Conservation (phyloP, 2,113 vertebrate genomes). For the Malurus cyaneus region DNA sequence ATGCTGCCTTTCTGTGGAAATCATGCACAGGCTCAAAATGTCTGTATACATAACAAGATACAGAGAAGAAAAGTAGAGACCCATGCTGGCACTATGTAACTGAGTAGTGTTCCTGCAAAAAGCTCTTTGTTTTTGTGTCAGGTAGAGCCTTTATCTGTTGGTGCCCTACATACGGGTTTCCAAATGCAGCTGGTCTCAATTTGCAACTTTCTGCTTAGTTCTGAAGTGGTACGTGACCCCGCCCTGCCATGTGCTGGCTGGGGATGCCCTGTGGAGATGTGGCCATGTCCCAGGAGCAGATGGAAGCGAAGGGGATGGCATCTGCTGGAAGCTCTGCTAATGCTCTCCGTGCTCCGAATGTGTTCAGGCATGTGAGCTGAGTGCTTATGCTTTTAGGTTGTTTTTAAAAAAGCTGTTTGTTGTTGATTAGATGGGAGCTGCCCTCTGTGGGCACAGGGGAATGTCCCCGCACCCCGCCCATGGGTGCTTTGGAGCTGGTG, state of each 20-base stretch:
- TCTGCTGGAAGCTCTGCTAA: not conserved
- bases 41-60: not conserved
- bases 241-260: fast-evolving
- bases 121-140: not conserved
- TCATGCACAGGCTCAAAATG: not conserved
- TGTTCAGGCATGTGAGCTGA: not conserved
- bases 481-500: not conserved
- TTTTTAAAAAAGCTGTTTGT: not conserved
- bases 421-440: not conserved
- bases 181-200: not conserved
- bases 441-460: fast-evolving
- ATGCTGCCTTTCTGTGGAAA: not conserved
- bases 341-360: not conserved
- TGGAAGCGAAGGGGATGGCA: not conserved
- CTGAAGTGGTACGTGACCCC: fast-evolving
- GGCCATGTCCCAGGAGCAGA: not conserved
- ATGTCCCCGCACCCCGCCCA: not conserved
- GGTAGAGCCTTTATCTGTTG: not conserved
- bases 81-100: fast-evolving
- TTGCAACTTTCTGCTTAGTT: not conserved
- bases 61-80: not conserved
- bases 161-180: not conserved
- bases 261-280: fast-evolving
- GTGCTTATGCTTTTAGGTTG: not conserved
- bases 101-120: not conserved